A percentile compares a stretch with the other conserved stretches of the same genome.
phyloP scores from a whole-genome alignment of 2,113 vertebrate genomes.

The Merops nubicus region DNA sequence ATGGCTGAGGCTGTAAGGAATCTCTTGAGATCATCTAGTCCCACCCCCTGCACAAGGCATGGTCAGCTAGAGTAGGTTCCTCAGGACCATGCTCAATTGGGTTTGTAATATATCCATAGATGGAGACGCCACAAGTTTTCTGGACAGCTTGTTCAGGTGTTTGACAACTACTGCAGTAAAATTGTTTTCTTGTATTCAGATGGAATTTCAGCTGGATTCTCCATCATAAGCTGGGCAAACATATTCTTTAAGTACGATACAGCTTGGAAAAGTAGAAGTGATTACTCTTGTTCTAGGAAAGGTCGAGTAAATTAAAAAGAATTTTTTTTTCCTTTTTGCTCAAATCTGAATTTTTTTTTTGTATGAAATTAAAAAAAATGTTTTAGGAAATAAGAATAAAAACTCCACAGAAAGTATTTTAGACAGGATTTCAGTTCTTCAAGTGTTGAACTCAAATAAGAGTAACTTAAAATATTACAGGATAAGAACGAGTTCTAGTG shows the following conservation, averaged over 20 bases:
- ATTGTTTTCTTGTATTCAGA: neutral
- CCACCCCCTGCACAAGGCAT: neutral
- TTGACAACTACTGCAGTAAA: neutral
- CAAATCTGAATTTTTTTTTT: neutral
- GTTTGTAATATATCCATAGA: neutral
- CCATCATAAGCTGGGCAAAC: neutral
- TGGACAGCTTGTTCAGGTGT: neutral
- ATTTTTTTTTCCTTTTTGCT: neutral
- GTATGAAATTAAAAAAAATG: neutral
- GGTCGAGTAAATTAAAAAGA: neutral
- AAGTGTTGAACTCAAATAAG: neutral
- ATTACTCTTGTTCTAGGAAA: neutral
- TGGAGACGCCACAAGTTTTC: neutral
- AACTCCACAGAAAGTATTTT: neutral
- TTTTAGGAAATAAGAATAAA: neutral
- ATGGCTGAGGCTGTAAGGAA: neutral
- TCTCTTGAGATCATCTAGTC: neutral
- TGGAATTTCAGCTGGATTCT: neutral
- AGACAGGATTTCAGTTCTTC: neutral
- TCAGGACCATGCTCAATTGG: fast-evolving
- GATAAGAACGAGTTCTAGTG: neutral
- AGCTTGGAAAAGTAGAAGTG: neutral
- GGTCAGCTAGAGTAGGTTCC: neutral
- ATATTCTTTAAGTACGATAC: neutral
- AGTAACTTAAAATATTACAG: neutral